A percentile compares a stretch with the other conserved stretches of the same genome.
These are phyloP conservation scores for Dreissena polymorpha DNA, from an alignment of 1,140 invertebrate species.

Conservation along the genomic window DNA sequence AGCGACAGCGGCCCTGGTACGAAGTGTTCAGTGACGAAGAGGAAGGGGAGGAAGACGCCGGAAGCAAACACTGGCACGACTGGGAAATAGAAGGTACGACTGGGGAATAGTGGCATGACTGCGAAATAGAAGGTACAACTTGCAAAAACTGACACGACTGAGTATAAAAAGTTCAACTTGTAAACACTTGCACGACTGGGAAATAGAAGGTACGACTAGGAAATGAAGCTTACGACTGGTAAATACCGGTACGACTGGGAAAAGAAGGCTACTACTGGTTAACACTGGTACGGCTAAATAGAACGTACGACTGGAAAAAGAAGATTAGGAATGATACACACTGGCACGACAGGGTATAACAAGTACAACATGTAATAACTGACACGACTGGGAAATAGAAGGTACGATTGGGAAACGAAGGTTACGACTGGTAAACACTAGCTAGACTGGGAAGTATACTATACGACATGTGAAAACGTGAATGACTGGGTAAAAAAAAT, in stretches of 20 bases:
- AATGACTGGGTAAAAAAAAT: not conserved
- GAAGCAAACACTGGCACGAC: conserved; percentile 44
- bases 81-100: conserved; percentile 53
- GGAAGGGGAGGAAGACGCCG: conserved; percentile 37
- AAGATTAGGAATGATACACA: conserved; percentile 5
- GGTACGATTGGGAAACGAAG: no score
- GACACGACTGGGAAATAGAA: not conserved
- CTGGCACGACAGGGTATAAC: conserved; percentile 54
- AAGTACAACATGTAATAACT: no score
- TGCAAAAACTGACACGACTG: not conserved
- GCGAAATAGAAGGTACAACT: not conserved
- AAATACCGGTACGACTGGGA: not conserved
- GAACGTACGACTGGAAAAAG: no score
- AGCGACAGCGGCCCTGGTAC: conserved; percentile 50
- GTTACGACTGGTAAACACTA: not conserved
- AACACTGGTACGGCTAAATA: not conserved
- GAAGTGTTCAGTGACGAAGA: conserved; percentile 50
- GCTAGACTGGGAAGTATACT: not conserved
- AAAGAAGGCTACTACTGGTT: not conserved
- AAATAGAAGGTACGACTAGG: conserved; percentile 41
- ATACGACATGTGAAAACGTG: not conserved
- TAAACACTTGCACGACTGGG: conserved; percentile 51
- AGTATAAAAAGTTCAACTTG: no score
- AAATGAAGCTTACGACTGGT: not conserved
- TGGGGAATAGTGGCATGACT: not conserved